phyloP scores from a whole-genome alignment of 2,113 vertebrate genomes.

The Larimichthys crocea region DNA sequence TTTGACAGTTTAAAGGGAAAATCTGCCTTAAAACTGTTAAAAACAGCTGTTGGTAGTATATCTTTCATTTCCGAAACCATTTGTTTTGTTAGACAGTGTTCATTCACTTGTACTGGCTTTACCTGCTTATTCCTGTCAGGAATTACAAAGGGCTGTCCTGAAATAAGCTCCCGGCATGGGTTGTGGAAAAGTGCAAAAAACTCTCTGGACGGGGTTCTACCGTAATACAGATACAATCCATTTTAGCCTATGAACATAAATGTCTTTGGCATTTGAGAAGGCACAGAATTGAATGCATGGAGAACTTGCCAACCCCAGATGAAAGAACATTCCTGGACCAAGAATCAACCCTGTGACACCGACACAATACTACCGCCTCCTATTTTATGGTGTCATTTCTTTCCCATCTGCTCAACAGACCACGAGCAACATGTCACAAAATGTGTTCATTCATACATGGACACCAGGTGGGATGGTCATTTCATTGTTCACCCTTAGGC shows the following conservation, averaged over 20 bases:
- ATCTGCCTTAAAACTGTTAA: constrained; percentile 18
- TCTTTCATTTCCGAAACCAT: constrained; percentile 35
- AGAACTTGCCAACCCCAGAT: constrained; percentile 34
- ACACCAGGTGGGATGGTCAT: constrained; percentile 40
- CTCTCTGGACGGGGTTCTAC: not conserved
- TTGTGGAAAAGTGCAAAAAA: constrained; percentile 29
- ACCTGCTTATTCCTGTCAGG: constrained; percentile 30
- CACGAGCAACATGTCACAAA: constrained; percentile 6
- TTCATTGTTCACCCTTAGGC: constrained; percentile 13
- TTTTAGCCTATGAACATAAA: constrained; percentile 1
- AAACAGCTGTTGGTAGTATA: constrained; percentile 56
- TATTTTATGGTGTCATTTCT: constrained; percentile 48
- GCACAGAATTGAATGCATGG: not conserved
- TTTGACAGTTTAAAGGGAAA: constrained; percentile 47
- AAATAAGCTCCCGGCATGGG: constrained; percentile 11
- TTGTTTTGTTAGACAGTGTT: constrained; percentile 31
- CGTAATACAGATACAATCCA: not conserved
- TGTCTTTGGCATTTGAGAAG: constrained; percentile 17
- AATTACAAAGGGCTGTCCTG: not conserved
- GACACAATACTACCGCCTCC: constrained; percentile 42
- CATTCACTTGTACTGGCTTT: constrained; percentile 39
- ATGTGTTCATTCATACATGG: constrained; percentile 19
- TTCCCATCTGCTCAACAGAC: constrained; percentile 14
- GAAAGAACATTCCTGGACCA: constrained; percentile 49
- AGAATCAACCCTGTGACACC: constrained; percentile 37